Evolutionary conservation across 2,113 vertebrate species (phyloP).

Genomic region (Microtus pennsylvanicus): DNA sequence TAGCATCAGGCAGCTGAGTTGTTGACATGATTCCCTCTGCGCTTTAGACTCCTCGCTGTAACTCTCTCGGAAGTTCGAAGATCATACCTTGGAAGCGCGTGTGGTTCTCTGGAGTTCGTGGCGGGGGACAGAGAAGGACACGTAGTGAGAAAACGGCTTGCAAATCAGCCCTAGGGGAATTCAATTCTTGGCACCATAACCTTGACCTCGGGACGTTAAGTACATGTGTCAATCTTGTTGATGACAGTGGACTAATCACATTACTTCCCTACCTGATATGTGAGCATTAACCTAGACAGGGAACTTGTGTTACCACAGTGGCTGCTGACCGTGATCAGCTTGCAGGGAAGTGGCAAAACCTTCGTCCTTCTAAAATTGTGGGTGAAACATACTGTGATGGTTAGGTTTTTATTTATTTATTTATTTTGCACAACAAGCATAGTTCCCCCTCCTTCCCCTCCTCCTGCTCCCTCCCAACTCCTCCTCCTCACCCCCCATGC

Average conservation of each 20-base stretch:
- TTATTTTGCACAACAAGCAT: too few species aligned
- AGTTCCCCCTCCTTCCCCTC: too few species aligned
- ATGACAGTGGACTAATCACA: neutral
- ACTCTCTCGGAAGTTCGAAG: accelerated
- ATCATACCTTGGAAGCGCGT: neutral
- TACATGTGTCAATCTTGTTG: neutral
- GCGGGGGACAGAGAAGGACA: neutral
- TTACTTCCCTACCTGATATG: neutral
- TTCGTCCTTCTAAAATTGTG: neutral
- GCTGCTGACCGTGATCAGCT: neutral
- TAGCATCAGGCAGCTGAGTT: accelerated
- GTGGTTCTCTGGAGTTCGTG: accelerated
- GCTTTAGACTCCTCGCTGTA: too few species aligned
- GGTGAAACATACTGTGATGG: neutral
- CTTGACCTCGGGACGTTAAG: neutral
- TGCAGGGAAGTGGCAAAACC: too few species aligned
- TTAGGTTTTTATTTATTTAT: neutral
- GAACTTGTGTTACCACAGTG: neutral
- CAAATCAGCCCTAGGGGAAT: neutral
- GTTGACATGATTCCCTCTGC: neutral
- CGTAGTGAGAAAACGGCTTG: neutral
- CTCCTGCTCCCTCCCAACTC: too few species aligned
- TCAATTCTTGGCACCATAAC: neutral
- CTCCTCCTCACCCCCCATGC: too few species aligned
- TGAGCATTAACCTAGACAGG: neutral